Percentiles rank a stretch among this genome's conserved stretches.
Evolutionary conservation across 2,888 invertebrate species (phyloP).

Genomic region (Nezara viridula): DNA sequence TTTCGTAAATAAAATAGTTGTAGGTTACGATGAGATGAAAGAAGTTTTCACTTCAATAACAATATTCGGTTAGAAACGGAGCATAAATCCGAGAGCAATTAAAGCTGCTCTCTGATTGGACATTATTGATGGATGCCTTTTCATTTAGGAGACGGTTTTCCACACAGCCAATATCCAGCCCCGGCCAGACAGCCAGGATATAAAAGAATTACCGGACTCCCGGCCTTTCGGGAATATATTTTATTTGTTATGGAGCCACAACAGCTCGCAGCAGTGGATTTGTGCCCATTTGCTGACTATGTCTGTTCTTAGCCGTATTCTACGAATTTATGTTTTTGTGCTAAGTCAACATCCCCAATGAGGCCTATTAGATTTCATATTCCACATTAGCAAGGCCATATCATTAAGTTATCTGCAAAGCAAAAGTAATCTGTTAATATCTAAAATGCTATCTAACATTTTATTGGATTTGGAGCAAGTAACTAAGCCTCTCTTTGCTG

Average conservation of each 20-base stretch:
- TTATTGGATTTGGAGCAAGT: too few species aligned
- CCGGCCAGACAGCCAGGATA: neutral
- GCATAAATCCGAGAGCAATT: neutral
- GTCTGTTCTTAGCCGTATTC: neutral
- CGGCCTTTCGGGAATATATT: neutral
- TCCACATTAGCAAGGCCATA: neutral
- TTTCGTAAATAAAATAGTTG: too few species aligned
- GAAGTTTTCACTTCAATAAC: too few species aligned
- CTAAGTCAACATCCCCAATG: neutral
- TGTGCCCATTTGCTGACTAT: neutral
- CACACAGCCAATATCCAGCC: neutral
- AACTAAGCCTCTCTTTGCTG: too few species aligned
- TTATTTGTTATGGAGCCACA: neutral
- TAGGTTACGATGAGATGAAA: too few species aligned
- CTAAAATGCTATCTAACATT: too few species aligned
- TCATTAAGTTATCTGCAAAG: neutral
- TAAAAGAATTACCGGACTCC: neutral
- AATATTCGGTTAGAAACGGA: neutral
- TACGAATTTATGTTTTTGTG: neutral
- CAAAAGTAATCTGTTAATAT: too few species aligned
- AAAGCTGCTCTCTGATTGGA: neutral
- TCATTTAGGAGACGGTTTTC: conserved; percentile 9
- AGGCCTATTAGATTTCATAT: neutral
- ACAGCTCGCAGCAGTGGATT: neutral
- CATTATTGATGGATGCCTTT: conserved; percentile 28